Percentiles rank a stretch among this genome's conserved stretches.
These are phyloP conservation scores for Apogon talboti DNA, from an alignment of 2,797 vertebrate species.

Conservation along the genomic window DNA sequence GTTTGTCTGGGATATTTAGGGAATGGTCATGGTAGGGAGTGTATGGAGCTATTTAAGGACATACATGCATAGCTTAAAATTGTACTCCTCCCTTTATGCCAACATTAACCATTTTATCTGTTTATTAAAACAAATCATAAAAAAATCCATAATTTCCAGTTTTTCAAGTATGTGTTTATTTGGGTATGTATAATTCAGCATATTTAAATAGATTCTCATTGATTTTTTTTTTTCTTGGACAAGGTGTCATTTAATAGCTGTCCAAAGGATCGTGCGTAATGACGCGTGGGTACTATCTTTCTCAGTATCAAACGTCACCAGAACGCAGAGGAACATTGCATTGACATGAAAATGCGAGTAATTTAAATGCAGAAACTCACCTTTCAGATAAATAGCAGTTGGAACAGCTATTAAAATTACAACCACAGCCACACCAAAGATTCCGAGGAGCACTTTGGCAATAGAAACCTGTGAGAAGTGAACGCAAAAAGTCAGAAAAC, in stretches of 20 bases:
- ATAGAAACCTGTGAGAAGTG: slow-evolving; percentile 56
- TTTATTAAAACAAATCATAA: too few relatives aligned
- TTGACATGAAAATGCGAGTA: not conserved
- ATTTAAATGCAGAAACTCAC: slow-evolving; percentile 62
- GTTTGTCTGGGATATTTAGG: slow-evolving; percentile 7
- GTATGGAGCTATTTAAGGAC: slow-evolving; percentile 3
- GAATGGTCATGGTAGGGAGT: too few relatives aligned
- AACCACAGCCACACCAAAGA: slow-evolving; percentile 71
- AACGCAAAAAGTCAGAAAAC: slow-evolving; percentile 14
- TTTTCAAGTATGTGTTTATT: too few relatives aligned
- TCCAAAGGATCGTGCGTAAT: slow-evolving; percentile 47
- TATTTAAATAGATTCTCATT: not conserved
- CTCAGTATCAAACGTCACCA: not conserved
- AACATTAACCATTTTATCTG: too few relatives aligned
- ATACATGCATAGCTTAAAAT: not conserved
- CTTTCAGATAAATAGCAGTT: slow-evolving; percentile 72
- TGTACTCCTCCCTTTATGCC: not conserved
- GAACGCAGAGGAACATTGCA: not conserved
- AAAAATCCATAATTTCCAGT: too few relatives aligned
- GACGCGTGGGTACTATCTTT: slow-evolving; percentile 50
- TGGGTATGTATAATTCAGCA: not conserved
- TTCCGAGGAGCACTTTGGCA: slow-evolving; percentile 76
- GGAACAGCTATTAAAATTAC: slow-evolving; percentile 81
- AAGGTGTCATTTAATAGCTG: too few relatives aligned
- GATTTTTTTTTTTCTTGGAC: too few relatives aligned